Percentiles rank a stretch among this genome's conserved stretches.
These are phyloP conservation scores for Aldrovandia affinis DNA, from an alignment of 2,797 vertebrate species.

Conservation along the genomic window DNA sequence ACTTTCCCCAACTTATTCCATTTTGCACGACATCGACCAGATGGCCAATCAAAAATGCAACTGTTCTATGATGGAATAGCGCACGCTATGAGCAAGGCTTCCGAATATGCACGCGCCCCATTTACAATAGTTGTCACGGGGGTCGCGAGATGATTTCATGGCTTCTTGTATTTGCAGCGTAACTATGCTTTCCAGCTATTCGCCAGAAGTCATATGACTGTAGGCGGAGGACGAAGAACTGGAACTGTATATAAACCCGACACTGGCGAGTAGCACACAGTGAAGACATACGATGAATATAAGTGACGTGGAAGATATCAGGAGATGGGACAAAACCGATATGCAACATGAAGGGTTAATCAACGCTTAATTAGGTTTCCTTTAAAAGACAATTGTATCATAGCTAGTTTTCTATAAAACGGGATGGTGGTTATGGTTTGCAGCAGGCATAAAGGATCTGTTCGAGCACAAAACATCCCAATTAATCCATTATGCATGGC, in stretches of 20 bases:
- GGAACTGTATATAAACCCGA: slow-evolving; percentile 49
- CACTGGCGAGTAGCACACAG: slow-evolving; percentile 35
- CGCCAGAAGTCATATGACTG: background rate
- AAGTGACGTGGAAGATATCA: slow-evolving; percentile 52
- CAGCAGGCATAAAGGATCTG: slow-evolving; percentile 20
- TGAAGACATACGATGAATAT: slow-evolving; percentile 43
- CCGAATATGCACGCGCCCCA: background rate
- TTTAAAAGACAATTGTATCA: slow-evolving; percentile 75
- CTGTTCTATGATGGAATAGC: background rate
- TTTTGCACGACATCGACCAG: background rate
- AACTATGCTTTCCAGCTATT: background rate
- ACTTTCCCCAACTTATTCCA: background rate
- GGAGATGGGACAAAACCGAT: slow-evolving; percentile 60
- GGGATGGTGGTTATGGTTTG: slow-evolving; percentile 71
- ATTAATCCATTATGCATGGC: slow-evolving; percentile 77
- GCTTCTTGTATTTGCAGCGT: no score
- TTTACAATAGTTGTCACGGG: background rate
- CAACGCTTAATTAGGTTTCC: slow-evolving; percentile 69
- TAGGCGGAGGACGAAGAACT: background rate
- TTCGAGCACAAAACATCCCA: background rate
- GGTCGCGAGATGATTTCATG: background rate
- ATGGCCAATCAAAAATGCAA: background rate
- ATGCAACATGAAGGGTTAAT: slow-evolving; percentile 61
- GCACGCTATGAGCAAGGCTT: background rate
- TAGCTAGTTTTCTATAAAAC: slow-evolving; percentile 75